A percentile compares a stretch with the other conserved stretches of the same genome.
phyloP scores from a whole-genome alignment of 2,888 invertebrate genomes.

The Aphodius granarius region DNA sequence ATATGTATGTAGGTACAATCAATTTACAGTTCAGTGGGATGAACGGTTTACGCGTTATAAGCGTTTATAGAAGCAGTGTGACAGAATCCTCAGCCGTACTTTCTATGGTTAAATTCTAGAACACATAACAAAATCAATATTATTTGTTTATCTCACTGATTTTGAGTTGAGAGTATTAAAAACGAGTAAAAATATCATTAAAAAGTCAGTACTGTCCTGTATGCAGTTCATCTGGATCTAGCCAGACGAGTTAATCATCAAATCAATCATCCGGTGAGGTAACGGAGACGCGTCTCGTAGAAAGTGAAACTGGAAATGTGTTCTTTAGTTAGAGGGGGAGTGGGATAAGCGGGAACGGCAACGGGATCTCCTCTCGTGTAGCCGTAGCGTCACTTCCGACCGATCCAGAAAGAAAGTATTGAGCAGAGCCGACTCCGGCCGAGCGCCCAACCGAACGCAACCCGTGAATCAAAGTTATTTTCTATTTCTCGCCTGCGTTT shows the following conservation, averaged over 20 bases:
- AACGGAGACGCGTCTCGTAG: neutral
- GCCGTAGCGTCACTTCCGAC: neutral
- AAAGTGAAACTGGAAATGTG: neutral
- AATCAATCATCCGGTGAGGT: neutral
- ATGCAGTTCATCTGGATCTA: neutral
- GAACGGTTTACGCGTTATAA: too few species aligned
- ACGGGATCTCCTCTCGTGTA: neutral
- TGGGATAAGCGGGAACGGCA: neutral
- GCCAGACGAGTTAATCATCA: too few species aligned
- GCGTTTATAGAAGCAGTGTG: too few species aligned
- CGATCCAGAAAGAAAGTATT: constrained; percentile 12
- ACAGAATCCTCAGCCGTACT: too few species aligned
- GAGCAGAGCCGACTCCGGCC: constrained; percentile 8
- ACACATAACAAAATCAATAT: too few species aligned
- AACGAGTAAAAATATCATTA: too few species aligned
- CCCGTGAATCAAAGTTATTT: constrained; percentile 13
- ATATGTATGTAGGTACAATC: too few species aligned
- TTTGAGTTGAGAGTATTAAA: too few species aligned
- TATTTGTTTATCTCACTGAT: too few species aligned
- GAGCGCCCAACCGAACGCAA: constrained; percentile 8
- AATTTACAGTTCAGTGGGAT: too few species aligned
- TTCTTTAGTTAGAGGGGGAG: neutral
- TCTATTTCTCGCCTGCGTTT: constrained; percentile 2
- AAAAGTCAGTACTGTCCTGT: neutral
- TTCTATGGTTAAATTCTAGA: too few species aligned